These are phyloP conservation scores for Gonatopus flavifemur DNA, from an alignment of 1,140 invertebrate species.

Conservation along the genomic window DNA sequence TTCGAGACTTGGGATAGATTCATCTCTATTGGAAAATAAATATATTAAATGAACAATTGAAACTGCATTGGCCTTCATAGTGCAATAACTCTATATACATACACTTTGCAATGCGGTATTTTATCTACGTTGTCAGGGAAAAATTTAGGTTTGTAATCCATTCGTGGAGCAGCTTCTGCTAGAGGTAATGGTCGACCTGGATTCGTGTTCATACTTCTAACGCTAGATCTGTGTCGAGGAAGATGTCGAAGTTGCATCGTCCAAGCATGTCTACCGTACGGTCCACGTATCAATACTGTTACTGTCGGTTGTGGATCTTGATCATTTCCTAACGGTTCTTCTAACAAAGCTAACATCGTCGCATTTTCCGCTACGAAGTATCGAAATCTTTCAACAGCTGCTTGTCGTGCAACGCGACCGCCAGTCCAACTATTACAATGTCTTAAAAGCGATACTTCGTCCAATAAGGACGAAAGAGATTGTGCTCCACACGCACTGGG, in stretches of 20 bases:
- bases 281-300: conserved; percentile 81
- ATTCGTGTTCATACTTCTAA: conserved; percentile 69
- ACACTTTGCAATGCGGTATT: conserved; percentile 80
- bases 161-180: conserved; percentile 65
- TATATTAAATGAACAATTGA: neutral
- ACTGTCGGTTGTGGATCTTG: conserved; percentile 76
- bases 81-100: too few species aligned
- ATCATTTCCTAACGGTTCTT: conserved; percentile 85
- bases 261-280: conserved; percentile 94
- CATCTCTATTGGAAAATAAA: conserved; percentile 64
- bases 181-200: conserved; percentile 78
- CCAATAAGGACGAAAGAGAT: conserved; percentile 81
- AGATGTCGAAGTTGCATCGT: conserved; percentile 84
- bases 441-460: conserved; percentile 82
- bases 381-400: conserved; percentile 70
- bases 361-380: conserved; percentile 92
- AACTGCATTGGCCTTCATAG: too few species aligned
- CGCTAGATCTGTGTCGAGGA: conserved; percentile 75
- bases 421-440: conserved; percentile 71
- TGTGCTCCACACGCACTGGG: conserved; percentile 82
- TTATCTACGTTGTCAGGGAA: conserved; percentile 83
- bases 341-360: conserved; percentile 84
- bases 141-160: conserved; percentile 70
- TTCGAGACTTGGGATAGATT: conserved; percentile 78
- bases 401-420: conserved; percentile 58